phyloP scores from a whole-genome alignment of 2,113 vertebrate species.

The Tetraodon nigroviridis region DNA sequence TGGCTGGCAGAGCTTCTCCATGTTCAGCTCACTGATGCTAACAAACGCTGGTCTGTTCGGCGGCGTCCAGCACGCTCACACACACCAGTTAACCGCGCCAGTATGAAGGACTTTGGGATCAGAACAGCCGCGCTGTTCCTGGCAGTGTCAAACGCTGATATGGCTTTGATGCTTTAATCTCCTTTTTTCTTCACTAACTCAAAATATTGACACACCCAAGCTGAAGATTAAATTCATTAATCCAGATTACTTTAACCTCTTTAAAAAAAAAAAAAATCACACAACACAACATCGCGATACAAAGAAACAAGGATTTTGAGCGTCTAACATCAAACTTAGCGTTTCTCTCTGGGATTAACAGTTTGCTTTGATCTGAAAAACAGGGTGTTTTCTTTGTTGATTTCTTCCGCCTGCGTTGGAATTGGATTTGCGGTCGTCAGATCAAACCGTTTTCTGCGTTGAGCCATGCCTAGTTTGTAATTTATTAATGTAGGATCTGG shows the following conservation, averaged over 20 bases:
- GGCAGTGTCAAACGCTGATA: slow-evolving; percentile 41
- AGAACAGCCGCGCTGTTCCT: slow-evolving; percentile 50
- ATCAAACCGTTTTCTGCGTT: not conserved
- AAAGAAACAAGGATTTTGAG: slow-evolving; percentile 40
- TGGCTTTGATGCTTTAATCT: slow-evolving; percentile 45
- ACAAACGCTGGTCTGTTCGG: slow-evolving; percentile 49
- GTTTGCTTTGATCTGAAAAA: slow-evolving; percentile 39
- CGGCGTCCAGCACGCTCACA: slow-evolving; percentile 49
- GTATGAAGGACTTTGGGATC: slow-evolving; percentile 63
- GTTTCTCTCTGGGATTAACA: slow-evolving; percentile 45
- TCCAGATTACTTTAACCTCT: slow-evolving; percentile 64
- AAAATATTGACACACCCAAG: slow-evolving; percentile 53
- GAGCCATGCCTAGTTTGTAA: not conserved
- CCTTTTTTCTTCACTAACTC: slow-evolving; percentile 57
- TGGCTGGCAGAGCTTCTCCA: slow-evolving; percentile 45
- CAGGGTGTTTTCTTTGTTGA: not conserved
- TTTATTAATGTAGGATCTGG: slow-evolving; percentile 11
- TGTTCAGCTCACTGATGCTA: slow-evolving; percentile 44
- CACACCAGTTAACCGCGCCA: slow-evolving; percentile 43
- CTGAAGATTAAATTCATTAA: slow-evolving; percentile 71
- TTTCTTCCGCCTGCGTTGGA: slow-evolving; percentile 39
- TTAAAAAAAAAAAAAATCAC: slow-evolving; percentile 17
- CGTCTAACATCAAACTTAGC: slow-evolving; percentile 48
- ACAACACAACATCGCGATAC: slow-evolving; percentile 33
- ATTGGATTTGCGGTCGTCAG: slow-evolving; percentile 32